These are phyloP conservation scores for Pristionchus mayeri DNA, from an alignment of 2,888 invertebrate genomes.

Conservation along the genomic window DNA sequence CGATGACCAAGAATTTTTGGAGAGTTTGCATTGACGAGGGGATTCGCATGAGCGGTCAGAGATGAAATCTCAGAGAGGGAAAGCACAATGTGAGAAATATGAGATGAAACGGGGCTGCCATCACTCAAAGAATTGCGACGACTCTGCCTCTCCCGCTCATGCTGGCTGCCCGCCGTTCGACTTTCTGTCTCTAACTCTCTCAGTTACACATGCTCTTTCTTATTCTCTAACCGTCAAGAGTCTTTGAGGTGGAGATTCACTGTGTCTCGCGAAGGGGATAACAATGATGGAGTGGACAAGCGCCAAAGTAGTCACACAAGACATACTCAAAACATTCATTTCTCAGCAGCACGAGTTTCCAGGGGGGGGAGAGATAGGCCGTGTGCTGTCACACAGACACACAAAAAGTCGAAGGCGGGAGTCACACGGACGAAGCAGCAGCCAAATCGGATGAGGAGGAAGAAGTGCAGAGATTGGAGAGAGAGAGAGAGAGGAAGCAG, in stretches of 20 bases:
- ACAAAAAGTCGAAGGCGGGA: neutral
- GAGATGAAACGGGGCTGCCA: conserved; percentile 40
- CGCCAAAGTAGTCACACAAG: neutral
- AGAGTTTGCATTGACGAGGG: neutral
- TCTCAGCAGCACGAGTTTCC: neutral
- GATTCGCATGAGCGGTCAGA: conserved; percentile 27
- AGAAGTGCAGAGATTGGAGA: conserved; percentile 14
- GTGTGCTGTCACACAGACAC: too few relatives aligned
- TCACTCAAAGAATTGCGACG: conserved; percentile 42
- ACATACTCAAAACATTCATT: conserved; percentile 1
- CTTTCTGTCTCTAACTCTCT: neutral
- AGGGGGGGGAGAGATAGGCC: neutral
- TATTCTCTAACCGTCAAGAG: neutral
- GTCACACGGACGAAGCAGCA: neutral
- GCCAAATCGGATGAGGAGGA: conserved; percentile 23
- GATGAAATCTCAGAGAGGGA: conserved; percentile 27
- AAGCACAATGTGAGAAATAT: conserved; percentile 41
- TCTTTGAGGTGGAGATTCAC: neutral
- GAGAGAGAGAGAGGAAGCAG: neutral
- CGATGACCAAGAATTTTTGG: neutral
- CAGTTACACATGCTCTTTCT: too few relatives aligned
- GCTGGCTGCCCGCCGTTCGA: too few relatives aligned
- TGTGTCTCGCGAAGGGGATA: neutral
- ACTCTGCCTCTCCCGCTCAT: neutral
- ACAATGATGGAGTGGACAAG: conserved; percentile 41